phyloP scores from a whole-genome alignment of 2,888 invertebrate species.

The Patella caerulea region DNA sequence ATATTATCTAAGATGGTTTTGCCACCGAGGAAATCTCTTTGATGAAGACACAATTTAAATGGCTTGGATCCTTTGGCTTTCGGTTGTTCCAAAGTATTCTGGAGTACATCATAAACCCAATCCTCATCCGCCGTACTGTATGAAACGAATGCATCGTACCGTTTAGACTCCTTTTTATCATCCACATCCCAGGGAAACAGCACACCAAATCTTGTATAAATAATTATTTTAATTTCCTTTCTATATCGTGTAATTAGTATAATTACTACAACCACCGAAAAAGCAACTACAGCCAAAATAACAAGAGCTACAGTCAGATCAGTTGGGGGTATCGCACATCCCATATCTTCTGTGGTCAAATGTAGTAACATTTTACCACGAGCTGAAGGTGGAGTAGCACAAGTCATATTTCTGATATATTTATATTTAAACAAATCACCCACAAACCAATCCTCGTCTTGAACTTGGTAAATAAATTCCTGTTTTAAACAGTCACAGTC shows the following conservation, averaged over 20 bases:
- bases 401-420: slow-evolving; percentile 41
- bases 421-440: slow-evolving; percentile 31
- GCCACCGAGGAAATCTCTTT: slow-evolving; percentile 44
- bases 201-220: slow-evolving; percentile 58
- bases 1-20: slow-evolving; percentile 83
- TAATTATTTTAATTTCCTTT: slow-evolving; percentile 46
- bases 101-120: slow-evolving; percentile 87
- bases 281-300: slow-evolving; percentile 21
- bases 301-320: slow-evolving; percentile 4
- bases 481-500: slow-evolving; percentile 46
- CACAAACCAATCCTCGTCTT: slow-evolving; percentile 16
- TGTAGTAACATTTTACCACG: slow-evolving; percentile 29
- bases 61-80: slow-evolving; percentile 76
- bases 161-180: slow-evolving; percentile 17
- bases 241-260: slow-evolving; percentile 23
- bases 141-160: slow-evolving; percentile 89
- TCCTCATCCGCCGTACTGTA: slow-evolving; percentile 91
- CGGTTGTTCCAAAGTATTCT: slow-evolving; percentile 85
- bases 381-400: slow-evolving; percentile 37
- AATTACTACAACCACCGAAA: slow-evolving; percentile 23
- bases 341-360: slow-evolving; percentile 26
- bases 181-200: slow-evolving; percentile 49
- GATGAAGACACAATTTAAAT: slow-evolving; percentile 64
- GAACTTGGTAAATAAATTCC: slow-evolving; percentile 18
- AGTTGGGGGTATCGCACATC: slow-evolving; percentile 17